phyloP scores from a whole-genome alignment of 2,797 vertebrate species.

The Australoheros facetus region DNA sequence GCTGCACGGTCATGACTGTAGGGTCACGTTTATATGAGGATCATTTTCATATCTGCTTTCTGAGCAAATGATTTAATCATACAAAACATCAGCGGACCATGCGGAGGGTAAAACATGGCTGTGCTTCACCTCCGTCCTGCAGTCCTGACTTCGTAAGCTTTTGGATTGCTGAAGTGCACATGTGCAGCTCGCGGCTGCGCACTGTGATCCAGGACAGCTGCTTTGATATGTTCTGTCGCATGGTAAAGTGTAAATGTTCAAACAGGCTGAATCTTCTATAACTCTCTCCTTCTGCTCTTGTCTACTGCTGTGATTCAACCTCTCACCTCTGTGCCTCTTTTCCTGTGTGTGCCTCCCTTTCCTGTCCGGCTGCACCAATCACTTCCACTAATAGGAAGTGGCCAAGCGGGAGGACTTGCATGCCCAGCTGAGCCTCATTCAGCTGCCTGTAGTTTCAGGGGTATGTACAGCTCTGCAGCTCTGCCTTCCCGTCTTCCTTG shows the following conservation, averaged over 20 bases:
- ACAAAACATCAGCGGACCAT: conserved; percentile 3
- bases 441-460: conserved; percentile 97
- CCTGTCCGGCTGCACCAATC: conserved; percentile 71
- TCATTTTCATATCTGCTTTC: conserved; percentile 34
- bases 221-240: conserved; percentile 54
- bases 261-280: conserved; percentile 50
- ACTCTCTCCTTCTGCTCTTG: conserved; percentile 59
- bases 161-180: conserved; percentile 11
- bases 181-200: conserved; percentile 25
- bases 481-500: conserved; percentile 34
- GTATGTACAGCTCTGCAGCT: conserved; percentile 88
- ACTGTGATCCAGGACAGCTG: conserved; percentile 31
- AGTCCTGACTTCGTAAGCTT: conserved; percentile 42
- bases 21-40: conserved; percentile 12
- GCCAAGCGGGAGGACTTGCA: conserved; percentile 95
- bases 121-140: conserved; percentile 19
- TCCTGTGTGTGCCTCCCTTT: conserved; percentile 54
- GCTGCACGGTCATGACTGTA: conserved; percentile 9
- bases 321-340: conserved; percentile 56
- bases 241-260: conserved; percentile 41
- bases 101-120: conserved; percentile 24
- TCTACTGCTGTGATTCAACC: conserved; percentile 50
- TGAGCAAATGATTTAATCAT: background rate
- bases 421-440: conserved; percentile 96
- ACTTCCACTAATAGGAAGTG: conserved; percentile 92